These are phyloP conservation scores for Nematostella vectensis DNA, from an alignment of 92 coral and sea anemone genomes.

Conservation along the genomic window DNA sequence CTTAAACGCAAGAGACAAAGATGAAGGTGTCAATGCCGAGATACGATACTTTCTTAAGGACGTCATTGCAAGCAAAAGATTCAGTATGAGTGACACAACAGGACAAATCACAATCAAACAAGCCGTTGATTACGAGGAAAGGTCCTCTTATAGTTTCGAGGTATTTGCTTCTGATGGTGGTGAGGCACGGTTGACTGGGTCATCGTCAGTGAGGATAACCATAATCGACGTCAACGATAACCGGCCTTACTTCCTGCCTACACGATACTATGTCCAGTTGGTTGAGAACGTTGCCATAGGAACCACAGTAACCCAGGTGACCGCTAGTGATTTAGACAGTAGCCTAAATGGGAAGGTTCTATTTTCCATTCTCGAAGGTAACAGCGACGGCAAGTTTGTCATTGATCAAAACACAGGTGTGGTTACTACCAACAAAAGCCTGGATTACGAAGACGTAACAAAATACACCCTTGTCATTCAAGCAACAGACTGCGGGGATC, in stretches of 20 bases:
- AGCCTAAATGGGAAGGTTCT: neutral
- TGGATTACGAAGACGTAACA: slow-evolving; percentile 36
- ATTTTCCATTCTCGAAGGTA: slow-evolving; percentile 9
- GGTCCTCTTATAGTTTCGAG: neutral
- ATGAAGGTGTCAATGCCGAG: slow-evolving; percentile 28
- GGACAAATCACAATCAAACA: neutral
- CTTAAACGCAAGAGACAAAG: slow-evolving; percentile 34
- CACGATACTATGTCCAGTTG: neutral
- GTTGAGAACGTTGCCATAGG: neutral
- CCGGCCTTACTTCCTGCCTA: slow-evolving; percentile 28
- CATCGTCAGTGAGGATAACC: slow-evolving; percentile 23
- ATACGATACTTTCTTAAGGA: slow-evolving; percentile 14
- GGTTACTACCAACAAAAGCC: slow-evolving; percentile 13
- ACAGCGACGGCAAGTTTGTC: slow-evolving; percentile 24
- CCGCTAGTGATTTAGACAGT: slow-evolving; percentile 1
- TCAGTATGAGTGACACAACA: neutral
- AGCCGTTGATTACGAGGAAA: neutral
- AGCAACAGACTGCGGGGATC: slow-evolving; percentile 11
- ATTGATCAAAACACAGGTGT: slow-evolving; percentile 20
- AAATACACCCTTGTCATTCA: neutral
- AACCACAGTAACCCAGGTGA: neutral
- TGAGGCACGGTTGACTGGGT: neutral
- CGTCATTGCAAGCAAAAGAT: neutral
- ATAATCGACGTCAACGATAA: slow-evolving; percentile 60
- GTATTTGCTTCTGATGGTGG: neutral